A percentile compares a stretch with the other conserved stretches of the same genome.
phyloP scores from a whole-genome alignment of 1,140 invertebrate genomes.

The Condylostylus longicornis region DNA sequence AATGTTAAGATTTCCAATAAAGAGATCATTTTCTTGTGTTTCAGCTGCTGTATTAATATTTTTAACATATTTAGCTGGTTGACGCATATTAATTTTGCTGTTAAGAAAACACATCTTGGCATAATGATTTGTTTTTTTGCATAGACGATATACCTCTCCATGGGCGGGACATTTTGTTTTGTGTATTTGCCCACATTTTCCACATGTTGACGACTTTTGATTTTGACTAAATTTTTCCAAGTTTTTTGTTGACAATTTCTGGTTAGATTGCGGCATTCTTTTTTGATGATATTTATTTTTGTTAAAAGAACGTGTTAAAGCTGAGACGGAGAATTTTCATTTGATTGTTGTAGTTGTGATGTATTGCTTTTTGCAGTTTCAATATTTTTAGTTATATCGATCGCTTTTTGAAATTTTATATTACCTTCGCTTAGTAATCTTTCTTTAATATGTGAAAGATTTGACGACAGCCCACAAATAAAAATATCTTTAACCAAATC shows the following conservation, averaged over 20 bases:
- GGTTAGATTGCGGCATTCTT: background rate
- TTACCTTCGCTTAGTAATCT: conserved; percentile 15
- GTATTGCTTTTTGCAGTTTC: conserved; percentile 5
- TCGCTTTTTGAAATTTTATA: conserved; percentile 12
- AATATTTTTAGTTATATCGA: conserved; percentile 9
- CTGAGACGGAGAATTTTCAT: background rate
- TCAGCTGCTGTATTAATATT: conserved; percentile 1
- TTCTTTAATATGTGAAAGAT: no score
- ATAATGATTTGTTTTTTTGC: conserved; percentile 12
- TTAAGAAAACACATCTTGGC: conserved; percentile 9
- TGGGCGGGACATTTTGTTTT: conserved; percentile 11
- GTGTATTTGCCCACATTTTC: conserved; percentile 5
- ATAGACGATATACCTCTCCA: conserved; percentile 11
- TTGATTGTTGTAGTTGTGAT: background rate
- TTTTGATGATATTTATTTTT: background rate
- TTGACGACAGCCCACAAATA: conserved; percentile 9
- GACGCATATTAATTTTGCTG: conserved; percentile 2
- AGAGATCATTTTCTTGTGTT: conserved; percentile 3
- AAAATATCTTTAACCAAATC: conserved; percentile 7
- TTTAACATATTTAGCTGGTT: conserved; percentile 2
- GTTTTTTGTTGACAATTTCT: background rate
- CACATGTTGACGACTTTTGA: conserved; percentile 5
- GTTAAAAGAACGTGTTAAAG: background rate
- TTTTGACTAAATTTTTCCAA: background rate
- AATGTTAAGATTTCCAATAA: background rate